Conservation (phyloP, 2,888 invertebrate genomes). For the Phaedon cochleariae region DNA sequence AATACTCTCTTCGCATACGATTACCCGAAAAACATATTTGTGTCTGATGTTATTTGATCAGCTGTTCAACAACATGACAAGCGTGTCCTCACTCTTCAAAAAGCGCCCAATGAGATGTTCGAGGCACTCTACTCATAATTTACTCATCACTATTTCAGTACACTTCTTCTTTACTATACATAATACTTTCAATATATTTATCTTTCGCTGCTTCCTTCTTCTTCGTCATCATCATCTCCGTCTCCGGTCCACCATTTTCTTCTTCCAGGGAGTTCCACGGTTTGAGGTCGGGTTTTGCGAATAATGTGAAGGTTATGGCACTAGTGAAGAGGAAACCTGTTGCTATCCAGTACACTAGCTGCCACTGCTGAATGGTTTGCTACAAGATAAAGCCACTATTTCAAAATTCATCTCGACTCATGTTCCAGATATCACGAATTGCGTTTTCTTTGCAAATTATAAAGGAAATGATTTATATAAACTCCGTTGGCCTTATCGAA, state of each 20-base stretch:
- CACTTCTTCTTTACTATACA: conserved; percentile 14
- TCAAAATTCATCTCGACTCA: neutral
- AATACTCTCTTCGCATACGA: no score
- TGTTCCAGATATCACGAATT: neutral
- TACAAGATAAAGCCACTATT: conserved; percentile 51
- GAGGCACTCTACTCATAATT: no score
- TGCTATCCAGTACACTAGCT: conserved; percentile 68
- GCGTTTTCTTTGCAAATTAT: no score
- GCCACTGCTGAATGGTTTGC: conserved; percentile 72
- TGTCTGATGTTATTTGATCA: no score
- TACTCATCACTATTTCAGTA: no score
- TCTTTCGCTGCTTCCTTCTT: neutral
- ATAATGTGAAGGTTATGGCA: conserved; percentile 65
- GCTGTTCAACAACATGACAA: no score
- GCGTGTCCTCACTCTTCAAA: no score
- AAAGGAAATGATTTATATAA: no score
- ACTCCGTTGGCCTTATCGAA: no score
- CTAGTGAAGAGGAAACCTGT: conserved; percentile 64
- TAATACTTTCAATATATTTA: neutral
- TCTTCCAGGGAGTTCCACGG: conserved; percentile 65
- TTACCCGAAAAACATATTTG: no score
- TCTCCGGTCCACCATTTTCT: conserved; percentile 17
- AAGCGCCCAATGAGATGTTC: no score
- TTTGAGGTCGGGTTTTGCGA: conserved; percentile 67
- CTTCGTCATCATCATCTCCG: conserved; percentile 35